Conservation (phyloP, 2,113 vertebrate species). For the Aix galericulata region DNA sequence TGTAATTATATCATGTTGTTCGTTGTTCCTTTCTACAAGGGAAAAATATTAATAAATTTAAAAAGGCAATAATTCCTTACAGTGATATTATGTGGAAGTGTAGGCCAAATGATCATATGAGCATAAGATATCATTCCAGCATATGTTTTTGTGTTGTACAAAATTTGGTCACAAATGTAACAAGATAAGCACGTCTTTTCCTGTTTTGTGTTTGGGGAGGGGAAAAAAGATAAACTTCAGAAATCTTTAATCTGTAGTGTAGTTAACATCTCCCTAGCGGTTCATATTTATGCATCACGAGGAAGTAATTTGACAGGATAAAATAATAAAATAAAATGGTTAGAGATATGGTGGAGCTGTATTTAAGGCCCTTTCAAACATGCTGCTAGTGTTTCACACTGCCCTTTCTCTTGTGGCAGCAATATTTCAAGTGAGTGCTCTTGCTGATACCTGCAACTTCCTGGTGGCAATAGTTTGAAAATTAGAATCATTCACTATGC, state of each 20-base stretch:
- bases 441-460: neutral
- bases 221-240: neutral
- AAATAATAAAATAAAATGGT: neutral
- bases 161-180: neutral
- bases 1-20: neutral
- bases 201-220: neutral
- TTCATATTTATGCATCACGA: neutral
- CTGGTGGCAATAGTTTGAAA: neutral
- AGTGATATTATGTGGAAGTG: neutral
- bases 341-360: neutral
- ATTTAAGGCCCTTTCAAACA: neutral
- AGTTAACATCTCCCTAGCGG: neutral
- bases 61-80: neutral
- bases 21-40: neutral
- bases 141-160: neutral
- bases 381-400: neutral
- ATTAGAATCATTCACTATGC: neutral
- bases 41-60: neutral
- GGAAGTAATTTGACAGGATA: neutral
- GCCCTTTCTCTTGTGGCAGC: neutral
- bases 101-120: neutral
- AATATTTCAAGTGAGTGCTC: neutral
- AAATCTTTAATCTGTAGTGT: neutral
- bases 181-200: neutral
- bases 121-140: neutral